A percentile compares a stretch with the other conserved stretches of the same genome.
phyloP scores from a whole-genome alignment of 2,113 vertebrate genomes.

The Albula goreensis region DNA sequence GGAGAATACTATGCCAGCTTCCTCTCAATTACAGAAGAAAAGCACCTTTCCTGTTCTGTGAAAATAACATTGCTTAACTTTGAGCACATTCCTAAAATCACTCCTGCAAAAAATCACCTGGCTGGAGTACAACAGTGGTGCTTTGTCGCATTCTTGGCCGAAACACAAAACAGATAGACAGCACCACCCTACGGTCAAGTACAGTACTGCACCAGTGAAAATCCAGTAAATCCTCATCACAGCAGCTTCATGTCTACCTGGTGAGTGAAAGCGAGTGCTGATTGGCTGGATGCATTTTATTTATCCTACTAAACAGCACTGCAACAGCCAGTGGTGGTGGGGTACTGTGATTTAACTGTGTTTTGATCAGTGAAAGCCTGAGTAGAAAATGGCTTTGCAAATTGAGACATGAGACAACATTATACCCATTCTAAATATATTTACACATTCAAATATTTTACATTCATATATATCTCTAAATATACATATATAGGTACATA shows the following conservation, averaged over 20 bases:
- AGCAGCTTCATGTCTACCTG: neutral
- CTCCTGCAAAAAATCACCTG: neutral
- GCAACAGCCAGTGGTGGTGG: constrained; percentile 12
- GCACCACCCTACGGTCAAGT: neutral
- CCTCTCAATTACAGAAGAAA: neutral
- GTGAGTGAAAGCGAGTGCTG: neutral
- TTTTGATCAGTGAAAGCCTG: constrained; percentile 35
- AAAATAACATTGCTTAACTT: neutral
- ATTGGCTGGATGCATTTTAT: neutral
- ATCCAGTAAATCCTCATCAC: neutral
- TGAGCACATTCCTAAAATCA: neutral
- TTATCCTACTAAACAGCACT: neutral
- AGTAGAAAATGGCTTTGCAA: constrained; percentile 39
- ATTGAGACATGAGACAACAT: constrained; percentile 20
- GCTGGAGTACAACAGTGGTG: neutral
- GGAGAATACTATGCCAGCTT: neutral
- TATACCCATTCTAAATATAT: constrained; percentile 21
- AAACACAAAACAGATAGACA: neutral
- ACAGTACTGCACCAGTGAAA: neutral
- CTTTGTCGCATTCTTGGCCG: neutral
- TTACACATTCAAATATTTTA: constrained; percentile 25
- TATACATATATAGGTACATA: constrained; percentile 16
- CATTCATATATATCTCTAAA: constrained; percentile 15
- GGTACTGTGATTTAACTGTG: constrained; percentile 10
- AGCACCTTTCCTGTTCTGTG: neutral